Conservation (phyloP, 2,888 invertebrate genomes). For the Pocota personata region DNA sequence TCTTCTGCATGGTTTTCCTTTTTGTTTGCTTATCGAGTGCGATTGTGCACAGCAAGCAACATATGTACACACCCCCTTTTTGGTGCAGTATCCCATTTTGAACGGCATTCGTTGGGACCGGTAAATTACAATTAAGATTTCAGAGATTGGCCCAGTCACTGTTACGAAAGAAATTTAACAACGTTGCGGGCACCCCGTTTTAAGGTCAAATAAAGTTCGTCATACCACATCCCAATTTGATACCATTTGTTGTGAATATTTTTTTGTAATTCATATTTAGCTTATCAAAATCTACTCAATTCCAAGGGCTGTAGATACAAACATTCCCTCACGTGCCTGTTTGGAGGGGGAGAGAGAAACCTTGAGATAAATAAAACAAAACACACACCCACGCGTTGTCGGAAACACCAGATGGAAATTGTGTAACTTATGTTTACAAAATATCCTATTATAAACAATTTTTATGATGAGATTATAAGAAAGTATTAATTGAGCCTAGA, state of each 20-base stretch:
- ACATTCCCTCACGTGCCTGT: neutral
- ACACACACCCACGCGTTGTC: neutral
- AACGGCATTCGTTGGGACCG: conserved; percentile 16
- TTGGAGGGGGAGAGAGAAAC: neutral
- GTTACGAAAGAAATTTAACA: neutral
- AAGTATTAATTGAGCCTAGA: too few relatives aligned
- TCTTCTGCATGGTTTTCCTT: neutral
- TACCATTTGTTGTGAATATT: neutral
- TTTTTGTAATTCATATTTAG: neutral
- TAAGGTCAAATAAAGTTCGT: neutral
- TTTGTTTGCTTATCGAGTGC: conserved; percentile 22
- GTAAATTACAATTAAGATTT: conserved; percentile 13
- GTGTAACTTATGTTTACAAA: neutral
- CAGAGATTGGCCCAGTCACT: conserved; percentile 4
- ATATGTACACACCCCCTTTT: conserved; percentile 30
- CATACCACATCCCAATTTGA: neutral
- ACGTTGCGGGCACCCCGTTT: neutral
- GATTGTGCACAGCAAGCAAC: conserved; percentile 44
- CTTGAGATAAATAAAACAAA: neutral
- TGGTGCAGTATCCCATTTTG: neutral
- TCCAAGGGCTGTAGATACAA: neutral
- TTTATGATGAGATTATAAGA: neutral
- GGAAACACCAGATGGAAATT: neutral
- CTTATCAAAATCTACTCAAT: neutral
- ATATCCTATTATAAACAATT: neutral